phyloP scores from a whole-genome alignment of 2,113 vertebrate species.

The Procavia capensis region DNA sequence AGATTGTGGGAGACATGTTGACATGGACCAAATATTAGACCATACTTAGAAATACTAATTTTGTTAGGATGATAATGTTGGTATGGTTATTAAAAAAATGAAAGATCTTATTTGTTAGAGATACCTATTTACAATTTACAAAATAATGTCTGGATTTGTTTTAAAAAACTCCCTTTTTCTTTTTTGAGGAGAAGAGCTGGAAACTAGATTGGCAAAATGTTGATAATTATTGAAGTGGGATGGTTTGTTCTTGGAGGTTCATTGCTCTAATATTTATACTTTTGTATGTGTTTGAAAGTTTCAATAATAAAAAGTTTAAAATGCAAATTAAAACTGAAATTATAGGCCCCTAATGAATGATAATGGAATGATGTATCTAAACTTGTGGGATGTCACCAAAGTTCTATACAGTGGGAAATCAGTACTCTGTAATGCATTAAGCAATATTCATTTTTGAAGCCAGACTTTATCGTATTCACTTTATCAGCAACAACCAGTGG shows the following conservation, averaged over 20 bases:
- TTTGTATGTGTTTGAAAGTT: constrained; percentile 52
- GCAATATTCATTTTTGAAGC: not conserved
- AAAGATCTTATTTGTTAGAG: not conserved
- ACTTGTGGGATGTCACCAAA: not conserved
- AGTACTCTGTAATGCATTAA: not conserved
- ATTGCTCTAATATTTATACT: constrained; percentile 55
- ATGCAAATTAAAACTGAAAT: not conserved
- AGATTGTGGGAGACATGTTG: not conserved
- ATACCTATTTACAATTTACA: not conserved
- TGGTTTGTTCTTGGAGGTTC: not conserved
- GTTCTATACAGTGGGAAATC: constrained; percentile 1
- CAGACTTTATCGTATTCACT: not conserved
- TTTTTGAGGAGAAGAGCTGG: not conserved
- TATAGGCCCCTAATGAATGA: constrained; percentile 1
- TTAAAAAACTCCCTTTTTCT: constrained; percentile 36
- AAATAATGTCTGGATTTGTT: not conserved
- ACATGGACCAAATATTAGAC: not conserved
- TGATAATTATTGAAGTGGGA: constrained; percentile 13
- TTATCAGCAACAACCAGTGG: not conserved
- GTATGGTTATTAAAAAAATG: not conserved
- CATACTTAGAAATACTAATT: constrained; percentile 39
- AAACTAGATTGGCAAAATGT: constrained; percentile 24
- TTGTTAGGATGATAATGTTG: not conserved
- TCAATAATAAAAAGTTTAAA: constrained; percentile 62
- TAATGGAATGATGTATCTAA: not conserved